Conservation (phyloP, 2,888 invertebrate genomes). For the Drosophila paracracens region DNA sequence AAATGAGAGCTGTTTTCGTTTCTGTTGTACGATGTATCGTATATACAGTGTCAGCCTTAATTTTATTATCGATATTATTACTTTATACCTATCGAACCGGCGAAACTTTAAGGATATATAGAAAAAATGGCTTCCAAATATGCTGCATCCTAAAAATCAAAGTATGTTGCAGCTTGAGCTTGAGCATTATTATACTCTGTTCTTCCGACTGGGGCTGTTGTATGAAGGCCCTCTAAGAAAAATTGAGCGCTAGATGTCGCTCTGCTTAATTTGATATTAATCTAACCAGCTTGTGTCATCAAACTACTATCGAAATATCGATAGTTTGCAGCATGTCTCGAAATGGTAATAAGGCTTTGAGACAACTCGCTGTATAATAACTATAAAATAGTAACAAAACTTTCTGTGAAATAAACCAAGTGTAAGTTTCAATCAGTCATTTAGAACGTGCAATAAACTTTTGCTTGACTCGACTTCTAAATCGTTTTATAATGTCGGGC, state of each 20-base stretch:
- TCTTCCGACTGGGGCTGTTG: constrained; percentile 12
- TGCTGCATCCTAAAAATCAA: not conserved
- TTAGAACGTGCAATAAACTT: too few species aligned
- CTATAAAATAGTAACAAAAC: constrained; percentile 15
- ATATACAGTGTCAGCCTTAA: not conserved
- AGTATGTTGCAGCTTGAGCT: not conserved
- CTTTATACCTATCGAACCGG: not conserved
- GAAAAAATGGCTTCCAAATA: not conserved
- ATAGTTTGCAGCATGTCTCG: constrained; percentile 21
- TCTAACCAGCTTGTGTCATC: not conserved
- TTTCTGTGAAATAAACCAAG: constrained; percentile 42
- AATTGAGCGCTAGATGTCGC: not conserved
- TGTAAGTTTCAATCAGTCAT: constrained; percentile 28
- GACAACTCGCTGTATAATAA: constrained; percentile 25
- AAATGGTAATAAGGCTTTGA: constrained; percentile 29
- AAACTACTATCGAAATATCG: constrained; percentile 30
- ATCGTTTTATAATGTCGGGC: not conserved
- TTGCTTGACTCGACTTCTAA: not conserved
- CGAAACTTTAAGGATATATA: not conserved
- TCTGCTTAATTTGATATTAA: constrained; percentile 4
- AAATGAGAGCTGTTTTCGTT: not conserved
- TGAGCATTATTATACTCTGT: not conserved
- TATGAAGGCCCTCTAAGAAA: not conserved
- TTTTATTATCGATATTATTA: not conserved
- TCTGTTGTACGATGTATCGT: not conserved